phyloP scores from a whole-genome alignment of 2,888 invertebrate genomes.

The Acrobasis suavella region DNA sequence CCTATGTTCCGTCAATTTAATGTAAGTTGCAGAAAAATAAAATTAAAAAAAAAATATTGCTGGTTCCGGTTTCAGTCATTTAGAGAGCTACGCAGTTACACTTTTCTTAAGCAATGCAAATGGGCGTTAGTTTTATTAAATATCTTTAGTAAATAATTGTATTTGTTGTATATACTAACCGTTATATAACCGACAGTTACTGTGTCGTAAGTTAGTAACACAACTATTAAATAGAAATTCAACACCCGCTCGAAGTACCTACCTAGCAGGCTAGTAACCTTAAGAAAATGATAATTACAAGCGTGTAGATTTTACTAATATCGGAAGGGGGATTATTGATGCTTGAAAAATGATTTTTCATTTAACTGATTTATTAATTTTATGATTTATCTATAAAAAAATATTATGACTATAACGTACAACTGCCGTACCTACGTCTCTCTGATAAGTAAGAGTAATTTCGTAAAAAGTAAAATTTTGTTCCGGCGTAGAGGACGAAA shows the following conservation, averaged over 20 bases:
- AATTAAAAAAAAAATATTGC: no score
- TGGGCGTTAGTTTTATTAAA: background rate
- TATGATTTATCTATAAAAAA: no score
- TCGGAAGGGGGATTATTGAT: slow-evolving; percentile 11
- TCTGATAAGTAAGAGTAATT: no score
- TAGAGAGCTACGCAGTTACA: no score
- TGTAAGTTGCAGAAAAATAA: no score
- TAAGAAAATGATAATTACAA: slow-evolving; percentile 14
- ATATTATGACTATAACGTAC: no score
- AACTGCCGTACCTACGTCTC: no score
- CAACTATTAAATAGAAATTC: background rate
- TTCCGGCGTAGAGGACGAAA: no score
- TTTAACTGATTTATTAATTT: no score
- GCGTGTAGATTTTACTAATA: slow-evolving; percentile 4
- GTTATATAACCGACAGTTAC: slow-evolving; percentile 8
- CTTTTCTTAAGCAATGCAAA: background rate
- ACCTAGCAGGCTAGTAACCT: background rate
- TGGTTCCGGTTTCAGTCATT: background rate
- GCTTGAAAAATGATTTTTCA: background rate
- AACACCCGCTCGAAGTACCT: slow-evolving; percentile 1
- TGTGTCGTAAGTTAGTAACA: background rate
- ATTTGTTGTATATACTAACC: slow-evolving; percentile 2
- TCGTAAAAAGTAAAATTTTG: no score
- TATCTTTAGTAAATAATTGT: slow-evolving; percentile 13
- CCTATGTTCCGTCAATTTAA: no score